Percentiles rank a stretch among this genome's conserved stretches.
Conservation (phyloP, 2,888 invertebrate species). For the Coleophora flavipennella region DNA sequence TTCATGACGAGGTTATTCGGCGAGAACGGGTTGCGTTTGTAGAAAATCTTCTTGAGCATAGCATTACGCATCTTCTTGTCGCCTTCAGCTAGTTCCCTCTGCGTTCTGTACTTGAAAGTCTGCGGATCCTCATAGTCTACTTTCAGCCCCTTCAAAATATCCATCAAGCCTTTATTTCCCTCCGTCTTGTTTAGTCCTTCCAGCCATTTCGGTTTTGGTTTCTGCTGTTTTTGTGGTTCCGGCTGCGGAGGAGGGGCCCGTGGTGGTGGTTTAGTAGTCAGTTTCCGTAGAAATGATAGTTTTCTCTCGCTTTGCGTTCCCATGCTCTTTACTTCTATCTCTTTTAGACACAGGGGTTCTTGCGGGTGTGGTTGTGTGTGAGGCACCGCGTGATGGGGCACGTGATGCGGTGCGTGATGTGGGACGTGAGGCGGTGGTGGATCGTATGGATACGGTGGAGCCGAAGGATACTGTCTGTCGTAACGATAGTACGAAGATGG, state of each 20-base stretch:
- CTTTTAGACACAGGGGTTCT: constrained; percentile 50
- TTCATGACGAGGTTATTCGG: constrained; percentile 45
- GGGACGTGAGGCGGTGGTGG: constrained; percentile 1
- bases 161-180: no score
- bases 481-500: constrained; percentile 13
- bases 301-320: constrained; percentile 56
- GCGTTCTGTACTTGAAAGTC: constrained; percentile 34
- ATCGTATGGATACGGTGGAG: constrained; percentile 22
- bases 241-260: not conserved
- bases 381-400: constrained; percentile 2
- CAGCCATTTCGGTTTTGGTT: not conserved
- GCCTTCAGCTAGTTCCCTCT: constrained; percentile 37
- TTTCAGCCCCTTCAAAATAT: no score
- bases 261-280: constrained; percentile 33
- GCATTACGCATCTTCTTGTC: constrained; percentile 44
- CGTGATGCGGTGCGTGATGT: not conserved
- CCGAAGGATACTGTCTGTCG: constrained; percentile 21
- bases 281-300: constrained; percentile 40
- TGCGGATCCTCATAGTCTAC: constrained; percentile 20
- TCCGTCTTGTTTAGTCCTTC: not conserved
- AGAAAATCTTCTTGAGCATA: constrained; percentile 48
- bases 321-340: constrained; percentile 58
- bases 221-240: constrained; percentile 23
- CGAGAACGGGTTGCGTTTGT: constrained; percentile 56
- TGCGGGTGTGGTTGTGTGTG: constrained; percentile 25